Base-by-base conservation (phyloP, 2,888 invertebrate genomes). In the Melanophora roralis region DNA sequence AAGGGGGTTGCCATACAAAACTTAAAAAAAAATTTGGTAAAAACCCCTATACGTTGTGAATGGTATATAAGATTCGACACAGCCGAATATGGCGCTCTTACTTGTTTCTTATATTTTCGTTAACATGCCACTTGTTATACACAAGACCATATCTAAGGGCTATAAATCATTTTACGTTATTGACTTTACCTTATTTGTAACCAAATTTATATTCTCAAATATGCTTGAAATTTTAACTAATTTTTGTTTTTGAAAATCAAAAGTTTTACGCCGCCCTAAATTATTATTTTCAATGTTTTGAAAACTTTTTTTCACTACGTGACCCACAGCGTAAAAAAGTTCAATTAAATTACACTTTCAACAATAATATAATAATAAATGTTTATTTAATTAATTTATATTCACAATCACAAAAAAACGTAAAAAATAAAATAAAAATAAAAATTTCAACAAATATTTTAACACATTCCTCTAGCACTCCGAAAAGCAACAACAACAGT, bases 241-340 rank as follows among this genome's bases (percentile, higher is more conserved):
- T 14, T 47, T 38, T 43, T 19, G 38, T 11, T 27, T 27, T 27
- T 5, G 12, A 53, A 59, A 74, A 74, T 74, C 74, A 74, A 74
- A 74, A 43, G 47, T 19, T 45, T 74, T 67, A 23, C 36, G 74
- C 74, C 74, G 74, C 73, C 49, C 32, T 43, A 11, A 34, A 72
- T 45, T 43, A 43, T 45, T 34, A 23, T 60, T 34, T 51, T 43
- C 4, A 14, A 43, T 72, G 43, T 62, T 62, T 36, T 45, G 45
- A 14, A 14, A 36, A 32, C 43, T 11, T 21, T 64, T 68, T 57
- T 62, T 68, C 40, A 47, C 67, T 79, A 75, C 75, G 79, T 79
- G 79, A 40, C 38, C 0, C 1, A 14, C 1, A 21, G n/a, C 6
- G 71, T 47, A 47, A 79, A 32, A 79, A 60, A 62, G 69, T 16